A percentile compares a stretch with the other conserved stretches of the same genome.
phyloP scores from a whole-genome alignment of 1,140 invertebrate genomes.

The Lepidurus arcticus region DNA sequence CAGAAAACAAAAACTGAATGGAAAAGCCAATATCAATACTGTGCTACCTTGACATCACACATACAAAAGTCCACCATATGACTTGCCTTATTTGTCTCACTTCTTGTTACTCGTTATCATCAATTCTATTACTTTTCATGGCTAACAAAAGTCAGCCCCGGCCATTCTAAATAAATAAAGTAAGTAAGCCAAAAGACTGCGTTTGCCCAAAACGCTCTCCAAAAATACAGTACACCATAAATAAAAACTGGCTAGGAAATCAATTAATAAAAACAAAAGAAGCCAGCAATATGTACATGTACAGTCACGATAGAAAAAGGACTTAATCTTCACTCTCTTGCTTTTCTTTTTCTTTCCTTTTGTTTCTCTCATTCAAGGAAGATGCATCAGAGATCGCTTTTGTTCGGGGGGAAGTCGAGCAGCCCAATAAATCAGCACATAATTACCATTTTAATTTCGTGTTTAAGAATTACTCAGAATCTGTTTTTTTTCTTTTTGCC shows the following conservation, averaged over 20 bases:
- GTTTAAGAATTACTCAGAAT: not conserved
- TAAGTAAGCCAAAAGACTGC: not conserved
- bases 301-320: conserved; percentile 8
- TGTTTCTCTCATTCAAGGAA: not conserved
- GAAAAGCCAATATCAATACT: conserved; percentile 12
- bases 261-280: not conserved
- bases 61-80: conserved; percentile 13
- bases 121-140: not conserved
- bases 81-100: not conserved
- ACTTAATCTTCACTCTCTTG: not conserved
- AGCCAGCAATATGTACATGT: not conserved
- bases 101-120: not conserved
- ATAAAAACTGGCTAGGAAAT: conserved; percentile 9
- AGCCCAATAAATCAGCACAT: not conserved
- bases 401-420: not conserved
- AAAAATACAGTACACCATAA: not conserved
- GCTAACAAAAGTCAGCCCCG: not conserved
- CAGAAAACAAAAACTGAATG: not conserved
- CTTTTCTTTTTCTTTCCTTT: not conserved
- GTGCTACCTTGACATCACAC: conserved; percentile 11
- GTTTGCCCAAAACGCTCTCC: not conserved
- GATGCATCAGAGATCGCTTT: conserved; percentile 1
- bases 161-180: not conserved
- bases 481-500: not conserved
- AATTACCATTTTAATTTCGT: not conserved